Conservation (phyloP, 2,888 invertebrate species). For the Chamaedrilus cognettii region DNA sequence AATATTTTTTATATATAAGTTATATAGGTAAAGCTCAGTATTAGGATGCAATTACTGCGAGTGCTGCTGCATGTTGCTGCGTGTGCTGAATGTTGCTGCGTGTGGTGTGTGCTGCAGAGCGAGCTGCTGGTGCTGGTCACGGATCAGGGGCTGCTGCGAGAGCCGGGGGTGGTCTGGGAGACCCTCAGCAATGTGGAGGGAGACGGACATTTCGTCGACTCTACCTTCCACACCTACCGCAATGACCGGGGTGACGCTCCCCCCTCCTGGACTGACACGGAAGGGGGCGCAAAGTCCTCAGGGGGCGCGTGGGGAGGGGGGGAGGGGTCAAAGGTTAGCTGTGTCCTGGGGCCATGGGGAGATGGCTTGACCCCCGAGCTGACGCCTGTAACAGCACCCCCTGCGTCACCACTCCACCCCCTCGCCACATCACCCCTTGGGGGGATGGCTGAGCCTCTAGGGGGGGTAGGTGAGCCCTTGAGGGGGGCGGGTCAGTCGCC, state of each 20-base stretch:
- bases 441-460: conserved; percentile 39
- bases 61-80: background rate
- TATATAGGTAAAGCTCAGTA: too few relatives aligned
- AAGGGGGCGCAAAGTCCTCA: background rate
- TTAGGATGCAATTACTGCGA: too few relatives aligned
- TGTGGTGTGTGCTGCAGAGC: conserved; percentile 33
- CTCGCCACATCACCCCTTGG: conserved; percentile 30
- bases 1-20: too few relatives aligned
- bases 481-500: too few relatives aligned
- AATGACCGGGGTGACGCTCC: too few relatives aligned
- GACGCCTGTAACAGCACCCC: background rate
- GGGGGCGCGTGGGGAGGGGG: too few relatives aligned
- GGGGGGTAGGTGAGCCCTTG: conserved; percentile 37
- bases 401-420: background rate
- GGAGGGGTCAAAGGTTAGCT: too few relatives aligned
- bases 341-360: background rate
- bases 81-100: background rate
- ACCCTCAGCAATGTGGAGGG: conserved; percentile 64
- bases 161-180: conserved; percentile 65
- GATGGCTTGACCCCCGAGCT: background rate
- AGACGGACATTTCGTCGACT: conserved; percentile 64
- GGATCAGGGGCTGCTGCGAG: conserved; percentile 65
- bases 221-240: conserved; percentile 60
- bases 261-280: too few relatives aligned
- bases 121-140: conserved; percentile 64